These are phyloP conservation scores for Pseudorhiza aurosa DNA, from an alignment of 30 jellyfish, hydroid and myxozoan species.

Conservation along the genomic window DNA sequence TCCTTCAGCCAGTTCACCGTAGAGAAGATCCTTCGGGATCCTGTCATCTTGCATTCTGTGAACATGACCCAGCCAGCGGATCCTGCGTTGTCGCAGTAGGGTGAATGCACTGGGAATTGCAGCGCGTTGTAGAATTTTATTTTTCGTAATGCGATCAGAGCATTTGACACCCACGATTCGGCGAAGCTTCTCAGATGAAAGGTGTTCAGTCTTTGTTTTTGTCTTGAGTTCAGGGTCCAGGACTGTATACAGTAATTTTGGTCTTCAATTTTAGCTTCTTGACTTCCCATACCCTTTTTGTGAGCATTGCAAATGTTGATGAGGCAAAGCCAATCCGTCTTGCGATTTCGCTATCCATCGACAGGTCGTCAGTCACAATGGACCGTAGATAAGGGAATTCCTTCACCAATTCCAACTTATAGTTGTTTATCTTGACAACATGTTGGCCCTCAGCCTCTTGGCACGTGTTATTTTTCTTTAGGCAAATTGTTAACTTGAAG, in stretches of 20 bases:
- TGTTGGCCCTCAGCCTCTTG: not conserved
- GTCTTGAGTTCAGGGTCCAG: not conserved
- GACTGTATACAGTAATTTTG: slow-evolving; percentile 3
- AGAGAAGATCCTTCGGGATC: slow-evolving; percentile 4
- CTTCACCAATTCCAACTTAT: slow-evolving; percentile 4
- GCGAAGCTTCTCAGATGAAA: slow-evolving; percentile 31
- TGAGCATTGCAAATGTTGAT: slow-evolving; percentile 26
- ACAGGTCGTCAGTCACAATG: slow-evolving; percentile 29
- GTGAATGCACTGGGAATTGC: not conserved
- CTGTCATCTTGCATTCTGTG: slow-evolving; percentile 33
- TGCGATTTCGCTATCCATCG: slow-evolving; percentile 10
- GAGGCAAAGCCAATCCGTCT: slow-evolving; percentile 49
- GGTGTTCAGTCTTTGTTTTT: too few relatives aligned
- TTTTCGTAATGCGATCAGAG: slow-evolving; percentile 12
- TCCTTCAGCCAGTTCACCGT: slow-evolving; percentile 47
- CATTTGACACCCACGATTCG: slow-evolving; percentile 11
- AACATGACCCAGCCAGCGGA: slow-evolving; percentile 48
- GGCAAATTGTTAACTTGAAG: slow-evolving; percentile 14
- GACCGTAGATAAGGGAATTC: slow-evolving; percentile 31
- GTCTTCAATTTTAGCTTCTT: slow-evolving; percentile 5
- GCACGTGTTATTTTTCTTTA: slow-evolving; percentile 38
- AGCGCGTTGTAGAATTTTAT: slow-evolving; percentile 40
- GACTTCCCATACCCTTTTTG: not conserved
- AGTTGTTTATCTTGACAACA: slow-evolving; percentile 6
- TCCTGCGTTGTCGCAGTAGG: slow-evolving; percentile 7